Base-by-base conservation (phyloP, 1,140 invertebrate species). In the Mizuhopecten yessoensis region DNA sequence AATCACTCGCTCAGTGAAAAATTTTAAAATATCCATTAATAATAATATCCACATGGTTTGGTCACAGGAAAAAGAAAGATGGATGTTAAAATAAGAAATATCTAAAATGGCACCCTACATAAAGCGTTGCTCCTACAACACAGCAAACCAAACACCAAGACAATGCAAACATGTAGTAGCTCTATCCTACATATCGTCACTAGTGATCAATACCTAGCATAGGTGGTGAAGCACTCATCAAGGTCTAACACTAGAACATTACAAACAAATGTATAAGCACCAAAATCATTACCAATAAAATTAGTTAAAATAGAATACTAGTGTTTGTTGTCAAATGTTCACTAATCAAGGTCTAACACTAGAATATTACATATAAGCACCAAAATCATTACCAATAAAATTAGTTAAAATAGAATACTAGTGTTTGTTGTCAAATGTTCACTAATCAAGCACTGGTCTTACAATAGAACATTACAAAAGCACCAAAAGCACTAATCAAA, bases 81-180 rank as follows among this genome's bases (percentile, higher is more conserved):
- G n/a, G n/a, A n/a, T n/a, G n/a, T n/a, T n/a, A n/a, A n/a, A 75
- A 75, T 75, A 29, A 75, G n/a, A 75, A 0, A 75, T 75, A n/a
- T 75, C 2, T 29, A 75, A 75, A 75, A 75, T 17, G 29, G 57
- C 57, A 75, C 5, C 57, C 57, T 75, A 75, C 57, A 75, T 3
- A 75, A 5, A 75, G n/a, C 57, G 29, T 17, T 3, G 57, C 1
- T n/a, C 57, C 57, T 75, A 29, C 23, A 75, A 9, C 57, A 75
- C 57, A 75, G 57, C 57, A 75, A 49, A 49, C 45, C 45, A 49
- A 75, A n/a, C 57, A 75, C 57, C 57, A 45, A 45, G 42, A 45
- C 57, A 75, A 75, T n/a, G n/a, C n/a, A n/a, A 45, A 45, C 42
- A 39, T 39, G 13, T 7, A 17, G 3, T 57, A 75, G 57, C 23